Evolutionary conservation across 30 jellyfish, hydroid and myxozoan species (phyloP).

Genomic region (Cassiopea xamachana): DNA sequence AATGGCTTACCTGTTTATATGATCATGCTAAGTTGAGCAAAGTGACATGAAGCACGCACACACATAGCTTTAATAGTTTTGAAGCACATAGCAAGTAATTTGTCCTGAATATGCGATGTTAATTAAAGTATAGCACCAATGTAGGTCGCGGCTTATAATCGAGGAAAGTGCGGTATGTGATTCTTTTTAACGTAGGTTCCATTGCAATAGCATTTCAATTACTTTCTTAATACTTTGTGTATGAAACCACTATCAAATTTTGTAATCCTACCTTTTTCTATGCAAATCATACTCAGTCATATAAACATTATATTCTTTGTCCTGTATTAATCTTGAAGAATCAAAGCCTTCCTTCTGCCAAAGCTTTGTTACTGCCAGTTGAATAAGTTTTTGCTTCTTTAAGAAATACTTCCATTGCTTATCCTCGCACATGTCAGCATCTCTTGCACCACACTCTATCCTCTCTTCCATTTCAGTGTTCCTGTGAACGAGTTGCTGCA

Average conservation of each 20-base stretch:
- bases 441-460: constrained; percentile 46
- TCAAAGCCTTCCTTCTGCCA: constrained; percentile 74
- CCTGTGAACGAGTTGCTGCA: constrained; percentile 41
- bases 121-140: too few relatives aligned
- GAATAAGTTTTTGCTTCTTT: constrained; percentile 50
- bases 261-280: background rate
- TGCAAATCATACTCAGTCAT: constrained; percentile 4
- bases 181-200: too few relatives aligned
- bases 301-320: background rate
- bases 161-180: too few relatives aligned
- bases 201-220: too few relatives aligned
- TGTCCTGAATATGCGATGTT: too few relatives aligned
- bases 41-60: too few relatives aligned
- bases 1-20: background rate
- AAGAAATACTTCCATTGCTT: constrained; percentile 59
- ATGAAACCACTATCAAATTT: background rate
- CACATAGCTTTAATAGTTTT: too few relatives aligned
- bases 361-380: constrained; percentile 55
- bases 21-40: too few relatives aligned
- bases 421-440: constrained; percentile 43
- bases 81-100: too few relatives aligned
- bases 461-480: constrained; percentile 59
- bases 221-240: too few relatives aligned
- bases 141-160: too few relatives aligned
- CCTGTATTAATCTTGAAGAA: constrained; percentile 32